Evolutionary conservation across 2,888 invertebrate species (phyloP), one percentile per base, ranked within the genome.

Genomic region (Neoscelio sp.): DNA sequence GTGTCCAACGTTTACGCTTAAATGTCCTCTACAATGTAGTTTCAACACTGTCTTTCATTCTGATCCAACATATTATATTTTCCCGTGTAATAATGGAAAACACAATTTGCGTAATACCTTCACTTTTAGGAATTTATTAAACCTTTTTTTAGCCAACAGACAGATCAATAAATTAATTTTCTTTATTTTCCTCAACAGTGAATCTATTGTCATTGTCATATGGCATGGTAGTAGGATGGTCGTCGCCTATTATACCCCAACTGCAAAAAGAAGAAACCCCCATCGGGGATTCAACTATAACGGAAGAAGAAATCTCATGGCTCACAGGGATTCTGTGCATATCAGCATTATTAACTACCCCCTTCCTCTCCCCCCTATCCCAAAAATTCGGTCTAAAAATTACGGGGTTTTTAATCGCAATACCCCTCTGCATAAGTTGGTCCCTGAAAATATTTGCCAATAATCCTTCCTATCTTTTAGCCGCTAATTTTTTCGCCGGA

Each of bases 401-500:
- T 18, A 91, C 92, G 0, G 92, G 93, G 0, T 88, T 93, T 44
- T 50, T 92, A 0, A 86, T 93, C 0, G 89, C 91, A 0, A 48
- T 94, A 1, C 94, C 94, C 0, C 91, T 91, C 42, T 87, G 93
- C 85, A 5, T 93, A 28, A 93, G 93, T 0, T 95, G 94, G 93
- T 73, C 93, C 0, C 85, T 93, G 1, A 92, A 93, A 30, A 89
- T 92, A 1, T 88, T 92, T 15, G 91, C 93, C 0, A 88, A 86
- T 1, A 90, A 92, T 8, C 86, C 91, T 0, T 82, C 80, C 0
- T 87, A 92, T 33, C 88, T 94, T 0, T 88, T 93, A 20, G 85
- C 91, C 0, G 93, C 92, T 0, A 90, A 94, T 52, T 91, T 94
- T 40, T 82, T 94, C 0, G 90, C 92, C 0, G 95, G 95, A 0